Percentiles rank a stretch among this genome's conserved stretches.
phyloP scores from a whole-genome alignment of 1,140 invertebrate species.

The Heliothis virescens region DNA sequence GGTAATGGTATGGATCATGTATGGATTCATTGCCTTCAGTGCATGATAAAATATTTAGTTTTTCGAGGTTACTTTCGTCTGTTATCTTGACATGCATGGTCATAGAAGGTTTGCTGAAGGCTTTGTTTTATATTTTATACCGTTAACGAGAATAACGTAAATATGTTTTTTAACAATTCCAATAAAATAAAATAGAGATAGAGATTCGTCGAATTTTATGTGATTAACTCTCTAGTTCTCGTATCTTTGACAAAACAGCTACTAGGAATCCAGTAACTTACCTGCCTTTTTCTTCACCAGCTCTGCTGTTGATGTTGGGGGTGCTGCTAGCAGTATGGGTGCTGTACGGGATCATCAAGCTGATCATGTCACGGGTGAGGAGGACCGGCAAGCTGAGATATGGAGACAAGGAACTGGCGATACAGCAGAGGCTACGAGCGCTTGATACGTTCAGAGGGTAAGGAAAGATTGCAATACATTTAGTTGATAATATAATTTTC shows the following conservation, averaged over 20 bases:
- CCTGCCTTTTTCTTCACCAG: constrained; percentile 58
- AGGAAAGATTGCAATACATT: constrained; percentile 30
- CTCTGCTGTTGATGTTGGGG: constrained; percentile 76
- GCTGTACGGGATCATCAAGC: constrained; percentile 70
- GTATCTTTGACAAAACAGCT: not conserved
- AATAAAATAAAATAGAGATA: too few species aligned
- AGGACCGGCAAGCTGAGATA: constrained; percentile 76
- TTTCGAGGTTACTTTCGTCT: too few species aligned
- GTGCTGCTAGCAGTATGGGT: constrained; percentile 71
- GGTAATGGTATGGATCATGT: not conserved
- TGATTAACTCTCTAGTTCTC: too few species aligned
- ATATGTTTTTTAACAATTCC: too few species aligned
- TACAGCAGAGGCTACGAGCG: constrained; percentile 88
- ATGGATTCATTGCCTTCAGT: too few species aligned
- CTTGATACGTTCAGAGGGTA: constrained; percentile 92
- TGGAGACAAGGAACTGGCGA: constrained; percentile 76
- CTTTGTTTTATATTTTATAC: too few species aligned
- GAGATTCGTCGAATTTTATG: too few species aligned
- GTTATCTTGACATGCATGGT: too few species aligned
- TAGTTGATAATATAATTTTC: not conserved
- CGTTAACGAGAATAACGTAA: too few species aligned
- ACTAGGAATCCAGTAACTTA: not conserved
- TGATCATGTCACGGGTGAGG: constrained; percentile 76
- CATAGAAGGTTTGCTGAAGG: too few species aligned
- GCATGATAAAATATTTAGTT: too few species aligned